Percentiles rank a stretch among this genome's conserved stretches.
phyloP scores from a whole-genome alignment of 2,113 vertebrate genomes.

The Miniopterus natalensis region DNA sequence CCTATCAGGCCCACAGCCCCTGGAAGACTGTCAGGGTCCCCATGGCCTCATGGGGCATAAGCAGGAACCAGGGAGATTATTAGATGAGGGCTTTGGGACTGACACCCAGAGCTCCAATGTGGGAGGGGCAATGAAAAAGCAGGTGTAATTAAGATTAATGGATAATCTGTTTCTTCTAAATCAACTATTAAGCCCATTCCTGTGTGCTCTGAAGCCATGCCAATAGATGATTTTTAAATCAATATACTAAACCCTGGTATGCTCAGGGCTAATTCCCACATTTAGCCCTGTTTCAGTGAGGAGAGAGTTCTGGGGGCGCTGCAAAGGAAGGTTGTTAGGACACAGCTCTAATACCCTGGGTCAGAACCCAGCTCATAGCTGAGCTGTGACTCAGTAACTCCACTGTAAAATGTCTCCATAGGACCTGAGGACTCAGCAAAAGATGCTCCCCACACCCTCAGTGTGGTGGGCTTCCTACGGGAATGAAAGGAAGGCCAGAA shows the following conservation, averaged over 20 bases:
- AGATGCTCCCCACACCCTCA: neutral
- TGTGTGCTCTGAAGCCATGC: neutral
- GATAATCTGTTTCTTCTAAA: constrained; percentile 54
- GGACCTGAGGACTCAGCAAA: neutral
- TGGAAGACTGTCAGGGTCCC: neutral
- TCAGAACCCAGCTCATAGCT: neutral
- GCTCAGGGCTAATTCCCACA: neutral
- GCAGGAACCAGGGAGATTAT: neutral
- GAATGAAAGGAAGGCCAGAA: neutral
- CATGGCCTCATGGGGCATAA: too few species aligned
- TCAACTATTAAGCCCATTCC: constrained; percentile 11
- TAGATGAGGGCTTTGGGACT: neutral
- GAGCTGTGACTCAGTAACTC: neutral
- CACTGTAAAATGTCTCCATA: neutral
- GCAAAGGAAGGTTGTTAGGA: neutral
- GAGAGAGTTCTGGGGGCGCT: neutral
- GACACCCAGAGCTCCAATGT: neutral
- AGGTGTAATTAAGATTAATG: neutral
- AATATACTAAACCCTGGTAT: neutral
- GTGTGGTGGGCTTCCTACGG: neutral
- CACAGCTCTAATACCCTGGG: neutral
- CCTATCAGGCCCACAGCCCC: neutral
- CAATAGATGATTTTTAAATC: constrained; percentile 39
- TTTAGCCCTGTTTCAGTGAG: neutral
- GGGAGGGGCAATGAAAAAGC: neutral